Evolutionary conservation across 2,797 vertebrate species (phyloP), one percentile per base, ranked within the genome.

Genomic region (Falco peregrinus): DNA sequence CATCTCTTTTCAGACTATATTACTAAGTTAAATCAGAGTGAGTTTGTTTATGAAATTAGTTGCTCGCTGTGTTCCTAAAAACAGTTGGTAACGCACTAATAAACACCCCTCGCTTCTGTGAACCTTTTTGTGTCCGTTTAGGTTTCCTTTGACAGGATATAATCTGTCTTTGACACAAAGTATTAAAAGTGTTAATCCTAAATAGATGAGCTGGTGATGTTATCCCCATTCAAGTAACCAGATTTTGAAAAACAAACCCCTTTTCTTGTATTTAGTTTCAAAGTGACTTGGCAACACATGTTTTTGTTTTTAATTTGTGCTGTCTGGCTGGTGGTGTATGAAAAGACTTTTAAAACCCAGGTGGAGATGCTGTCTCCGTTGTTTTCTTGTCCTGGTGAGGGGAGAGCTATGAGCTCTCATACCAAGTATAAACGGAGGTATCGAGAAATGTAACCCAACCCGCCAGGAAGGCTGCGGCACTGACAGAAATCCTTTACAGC

Each of bases 31-130:
- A 91, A 53, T 48, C 33, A 53, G n/a, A 51, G 6, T 41, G 33
- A 56, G 9, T 78, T 88, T 78, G 37, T 81, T 89, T 57, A 21
- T 29, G 68, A 80, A 91, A 51, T 68, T 33, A 61, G 35, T 84
- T 65, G 50, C 41, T 90, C 10, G 47, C 37, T 51, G 20, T 71
- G n/a, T 87, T 93, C 43, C n/a, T 79, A 56, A 91, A 79, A 80
- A 28, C 35, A 59, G 29, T 71, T 85, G 70, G 29, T 89, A 76
- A 31, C 1, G 3, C 35, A 39, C 14, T 77, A 73, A 82, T 56
- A 80, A 79, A 53, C 48, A 53, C 17, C 19, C 5, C 12, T 88
- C 29, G 54, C 13, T 13, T 92, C 4, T 86, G 50, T 59, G 37
- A 53, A 5, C 21, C 4, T 48, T 57, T 84, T 59, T 29, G 6